Evolutionary conservation across 2,888 invertebrate species (phyloP), one percentile per base, ranked within the genome.

Genomic region (Troilus luridus): DNA sequence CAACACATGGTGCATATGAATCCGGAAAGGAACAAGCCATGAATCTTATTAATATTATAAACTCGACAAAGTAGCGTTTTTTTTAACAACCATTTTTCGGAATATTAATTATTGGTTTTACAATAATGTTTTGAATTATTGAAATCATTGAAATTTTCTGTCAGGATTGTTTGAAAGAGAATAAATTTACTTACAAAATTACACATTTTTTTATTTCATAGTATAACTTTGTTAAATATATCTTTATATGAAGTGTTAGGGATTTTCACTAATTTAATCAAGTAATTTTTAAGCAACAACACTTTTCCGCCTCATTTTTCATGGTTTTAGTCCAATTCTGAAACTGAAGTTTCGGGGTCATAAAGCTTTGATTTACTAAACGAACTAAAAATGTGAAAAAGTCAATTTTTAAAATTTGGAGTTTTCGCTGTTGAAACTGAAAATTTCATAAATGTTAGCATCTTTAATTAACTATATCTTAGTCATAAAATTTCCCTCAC

Each of bases 1-100:
- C 96, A 11, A 95, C 96, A 19, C 96, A 96, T 93, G 96, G 96
- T 12, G 96, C 96, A 72, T 96, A 95, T 93, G 95, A 95, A 92
- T 95, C 95, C 9, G 96, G 96, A 14, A 94, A 94, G 91, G 93
- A 94, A 88, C 96, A 96, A 94, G 95, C 96, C 10, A 92, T 94
- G 92, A 93, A 93, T 89, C 93, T 95, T 92, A 91, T 94, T 91
- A 93, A 93, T 72, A 93, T 94, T 92, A 91, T 92, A 19, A 91
- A 90, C 24, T 85, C 54, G 0, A 58, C n/a, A 19, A 60, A 88
- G 17, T 60, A 62, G 41, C 0, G 17, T 9, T 58, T 19, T 24
- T 24, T 67, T 67, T 41, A 41, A 27, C 27, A 77, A 77, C 41
- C 17, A 77, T 27, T 41, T 77, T 77, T 41, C 24, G 0, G 19